Conservation (phyloP, 1,140 invertebrate species). For the Trissolcus basalis region DNA sequence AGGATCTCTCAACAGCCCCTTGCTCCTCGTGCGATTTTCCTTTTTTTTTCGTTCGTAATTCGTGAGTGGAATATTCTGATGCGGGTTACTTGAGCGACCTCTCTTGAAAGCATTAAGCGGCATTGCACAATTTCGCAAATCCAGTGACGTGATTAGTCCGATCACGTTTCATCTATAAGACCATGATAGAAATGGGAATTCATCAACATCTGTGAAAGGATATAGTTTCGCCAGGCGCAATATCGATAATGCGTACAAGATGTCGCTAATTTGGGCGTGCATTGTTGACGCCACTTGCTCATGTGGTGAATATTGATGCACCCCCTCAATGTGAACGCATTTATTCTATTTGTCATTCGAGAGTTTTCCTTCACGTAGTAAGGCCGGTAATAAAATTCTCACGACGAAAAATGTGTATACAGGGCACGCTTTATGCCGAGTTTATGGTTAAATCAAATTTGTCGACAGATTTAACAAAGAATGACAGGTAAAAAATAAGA, state of each 20-base stretch:
- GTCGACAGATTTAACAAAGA: too few species aligned
- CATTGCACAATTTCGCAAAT: conserved; percentile 24
- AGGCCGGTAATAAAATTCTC: too few species aligned
- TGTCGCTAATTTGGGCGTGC: conserved; percentile 16
- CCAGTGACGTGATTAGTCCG: conserved; percentile 27
- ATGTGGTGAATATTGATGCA: conserved; percentile 13
- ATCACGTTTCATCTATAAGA: conserved; percentile 37
- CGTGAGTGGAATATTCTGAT: conserved; percentile 32
- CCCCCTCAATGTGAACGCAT: too few species aligned
- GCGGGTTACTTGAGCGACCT: conserved; percentile 5
- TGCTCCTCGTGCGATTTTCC: background rate
- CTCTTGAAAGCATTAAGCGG: conserved; percentile 24
- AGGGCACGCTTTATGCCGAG: too few species aligned
- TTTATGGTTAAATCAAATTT: too few species aligned
- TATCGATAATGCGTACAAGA: conserved; percentile 31
- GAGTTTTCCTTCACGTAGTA: too few species aligned
- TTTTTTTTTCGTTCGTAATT: conserved; percentile 13
- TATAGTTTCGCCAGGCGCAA: conserved; percentile 11
- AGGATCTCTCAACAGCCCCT: too few species aligned
- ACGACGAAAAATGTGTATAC: too few species aligned
- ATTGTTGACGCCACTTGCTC: conserved; percentile 4
- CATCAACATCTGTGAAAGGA: conserved; percentile 15
- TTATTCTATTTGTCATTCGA: too few species aligned
- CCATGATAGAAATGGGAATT: conserved; percentile 12
- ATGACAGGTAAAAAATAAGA: too few species aligned